Percentiles rank a stretch among this genome's conserved stretches.
phyloP scores from a whole-genome alignment of 2,113 vertebrate species.

The Malurus alboscapulatus region DNA sequence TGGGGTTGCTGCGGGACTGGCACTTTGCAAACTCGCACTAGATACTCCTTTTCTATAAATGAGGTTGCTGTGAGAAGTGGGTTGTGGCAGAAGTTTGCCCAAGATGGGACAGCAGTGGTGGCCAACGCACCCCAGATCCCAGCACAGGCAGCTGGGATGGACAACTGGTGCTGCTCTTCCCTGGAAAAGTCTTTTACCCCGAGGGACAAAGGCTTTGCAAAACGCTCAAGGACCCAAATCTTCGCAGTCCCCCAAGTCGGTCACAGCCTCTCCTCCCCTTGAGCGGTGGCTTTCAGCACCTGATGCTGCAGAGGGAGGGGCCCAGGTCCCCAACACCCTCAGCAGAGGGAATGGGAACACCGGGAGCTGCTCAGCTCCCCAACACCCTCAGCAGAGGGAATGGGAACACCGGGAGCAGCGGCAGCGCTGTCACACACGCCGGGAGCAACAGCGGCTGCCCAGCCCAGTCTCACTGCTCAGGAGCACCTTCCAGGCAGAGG shows the following conservation, averaged over 20 bases:
- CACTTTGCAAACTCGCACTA: accelerated
- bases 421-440: not conserved
- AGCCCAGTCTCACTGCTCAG: not conserved
- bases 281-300: accelerated
- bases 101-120: accelerated
- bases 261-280: not conserved
- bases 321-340: not conserved
- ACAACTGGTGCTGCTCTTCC: not conserved
- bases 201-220: not conserved
- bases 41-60: not conserved
- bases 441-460: accelerated
- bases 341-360: not conserved
- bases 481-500: not conserved
- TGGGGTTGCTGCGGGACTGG: not conserved
- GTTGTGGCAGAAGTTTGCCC: not conserved
- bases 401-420: accelerated
- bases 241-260: accelerated
- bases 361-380: not conserved
- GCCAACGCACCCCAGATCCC: accelerated
- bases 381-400: not conserved
- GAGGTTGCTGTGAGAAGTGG: not conserved
- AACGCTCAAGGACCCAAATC: not conserved
- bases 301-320: not conserved
- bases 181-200: not conserved
- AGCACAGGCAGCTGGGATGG: not conserved